Percentiles rank a stretch among this genome's conserved stretches.
phyloP scores from a whole-genome alignment of 2,113 vertebrate species.

The Ammodramus savannarum region DNA sequence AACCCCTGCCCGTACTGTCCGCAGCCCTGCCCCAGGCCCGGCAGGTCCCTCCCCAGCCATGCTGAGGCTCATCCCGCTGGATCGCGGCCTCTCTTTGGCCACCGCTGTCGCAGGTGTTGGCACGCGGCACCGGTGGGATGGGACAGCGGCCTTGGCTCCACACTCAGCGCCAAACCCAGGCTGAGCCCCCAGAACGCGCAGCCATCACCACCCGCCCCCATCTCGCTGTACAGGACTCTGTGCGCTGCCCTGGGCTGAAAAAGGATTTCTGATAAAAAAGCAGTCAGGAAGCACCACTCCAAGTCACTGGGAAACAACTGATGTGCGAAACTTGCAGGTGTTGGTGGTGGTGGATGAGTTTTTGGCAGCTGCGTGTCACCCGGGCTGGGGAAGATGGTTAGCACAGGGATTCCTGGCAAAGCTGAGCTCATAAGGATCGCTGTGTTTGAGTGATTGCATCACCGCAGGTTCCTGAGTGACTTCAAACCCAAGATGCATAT shows the following conservation, averaged over 20 bases:
- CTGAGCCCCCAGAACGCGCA: neutral
- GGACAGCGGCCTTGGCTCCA: neutral
- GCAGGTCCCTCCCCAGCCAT: neutral
- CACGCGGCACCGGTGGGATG: neutral
- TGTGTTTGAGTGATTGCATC: slow-evolving; percentile 29
- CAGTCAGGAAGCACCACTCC: neutral
- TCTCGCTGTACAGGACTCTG: fast-evolving
- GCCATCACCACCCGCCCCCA: neutral
- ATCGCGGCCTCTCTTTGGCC: fast-evolving
- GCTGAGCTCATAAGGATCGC: neutral
- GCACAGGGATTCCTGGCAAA: neutral
- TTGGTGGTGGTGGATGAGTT: neutral
- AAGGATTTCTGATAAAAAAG: neutral
- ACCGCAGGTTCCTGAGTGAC: slow-evolving; percentile 30
- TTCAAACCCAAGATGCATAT: slow-evolving; percentile 28
- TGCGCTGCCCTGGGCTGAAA: fast-evolving
- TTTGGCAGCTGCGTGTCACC: neutral
- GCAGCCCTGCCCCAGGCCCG: neutral
- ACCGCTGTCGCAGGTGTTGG: neutral
- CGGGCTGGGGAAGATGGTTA: neutral
- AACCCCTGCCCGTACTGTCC: neutral
- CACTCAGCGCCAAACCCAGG: neutral
- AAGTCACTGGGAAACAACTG: neutral
- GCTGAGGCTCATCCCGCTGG: neutral
- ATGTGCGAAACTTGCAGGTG: neutral